Evolutionary conservation across 64 coral and sea anemone species (phyloP), one percentile per base, ranked within the genome.

Genomic region (Acropora yongei): DNA sequence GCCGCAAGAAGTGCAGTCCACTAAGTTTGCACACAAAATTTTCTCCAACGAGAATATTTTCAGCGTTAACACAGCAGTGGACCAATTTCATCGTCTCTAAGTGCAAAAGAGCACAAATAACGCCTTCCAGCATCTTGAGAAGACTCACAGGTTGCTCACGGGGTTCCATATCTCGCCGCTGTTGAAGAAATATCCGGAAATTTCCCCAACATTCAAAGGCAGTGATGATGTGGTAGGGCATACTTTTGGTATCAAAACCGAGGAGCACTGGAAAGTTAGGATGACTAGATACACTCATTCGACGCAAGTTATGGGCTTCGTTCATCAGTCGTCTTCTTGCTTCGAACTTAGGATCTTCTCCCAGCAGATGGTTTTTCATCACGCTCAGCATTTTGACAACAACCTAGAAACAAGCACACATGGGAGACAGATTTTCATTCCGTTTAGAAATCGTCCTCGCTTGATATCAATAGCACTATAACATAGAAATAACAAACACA

Each of bases 11-110:
- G 41, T 95, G 80, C 40, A 95, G 44, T 1, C 93, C 93, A n/a
- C 73, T 76, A 11, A 95, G 42, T 57, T 95, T 95, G 41, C 88
- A 86, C 39, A 41, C 46, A 68, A 51, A 58, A 4, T 72, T 68
- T 16, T 90, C 80, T 4, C 80, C 66, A 5, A 95, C 80, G 16
- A 95, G 65, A 10, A 95, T 44, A 47, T 95, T 95, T 76, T 77
- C 87, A 0, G 93, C 93, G 87, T 79, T 94, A 18, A 94, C 47
- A 2, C 39, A 79, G 14, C 88, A 80, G 74, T 94, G 93, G 16
- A 94, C 88, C 49, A 94, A 82, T 67, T 42, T 13, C 14, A 57
- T 20, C 0, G 60, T 41, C 30, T 90, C 46, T 14, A 94, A 63
- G 75, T 86, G 85, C 12, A 47, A 41, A 5, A 94, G 55, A 14